These are phyloP conservation scores for Coregonus suidteri DNA, from an alignment of 2,797 vertebrate genomes.

Conservation along the genomic window DNA sequence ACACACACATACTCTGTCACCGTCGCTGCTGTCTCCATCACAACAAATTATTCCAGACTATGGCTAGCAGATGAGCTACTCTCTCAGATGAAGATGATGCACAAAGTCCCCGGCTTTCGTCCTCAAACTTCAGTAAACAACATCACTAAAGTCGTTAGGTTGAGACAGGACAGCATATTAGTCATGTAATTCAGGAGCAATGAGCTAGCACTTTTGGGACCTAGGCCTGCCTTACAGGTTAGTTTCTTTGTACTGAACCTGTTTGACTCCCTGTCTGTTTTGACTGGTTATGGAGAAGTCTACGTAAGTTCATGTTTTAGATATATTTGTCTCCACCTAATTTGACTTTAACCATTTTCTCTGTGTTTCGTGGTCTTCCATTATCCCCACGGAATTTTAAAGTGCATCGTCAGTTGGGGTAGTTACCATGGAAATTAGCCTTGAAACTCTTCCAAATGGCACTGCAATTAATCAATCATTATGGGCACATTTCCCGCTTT, in stretches of 20 bases:
- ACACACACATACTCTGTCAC: not conserved
- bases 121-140: not conserved
- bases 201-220: not conserved
- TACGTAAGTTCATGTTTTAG: not conserved
- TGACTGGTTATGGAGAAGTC: not conserved
- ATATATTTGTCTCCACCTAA: not conserved
- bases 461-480: not conserved
- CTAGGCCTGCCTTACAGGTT: not conserved
- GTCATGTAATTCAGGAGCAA: not conserved
- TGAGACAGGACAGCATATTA: not conserved
- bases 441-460: not conserved
- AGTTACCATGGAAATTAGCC: not conserved
- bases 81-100: not conserved
- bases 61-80: slow-evolving; percentile 2
- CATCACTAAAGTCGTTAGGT: not conserved
- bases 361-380: not conserved
- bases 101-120: not conserved
- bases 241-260: not conserved
- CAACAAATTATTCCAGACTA: not conserved
- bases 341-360: not conserved
- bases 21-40: not conserved
- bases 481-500: not conserved
- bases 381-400: not conserved
- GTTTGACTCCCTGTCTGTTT: not conserved
- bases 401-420: not conserved